phyloP scores from a whole-genome alignment of 2,113 vertebrate species.

The Caretta caretta region DNA sequence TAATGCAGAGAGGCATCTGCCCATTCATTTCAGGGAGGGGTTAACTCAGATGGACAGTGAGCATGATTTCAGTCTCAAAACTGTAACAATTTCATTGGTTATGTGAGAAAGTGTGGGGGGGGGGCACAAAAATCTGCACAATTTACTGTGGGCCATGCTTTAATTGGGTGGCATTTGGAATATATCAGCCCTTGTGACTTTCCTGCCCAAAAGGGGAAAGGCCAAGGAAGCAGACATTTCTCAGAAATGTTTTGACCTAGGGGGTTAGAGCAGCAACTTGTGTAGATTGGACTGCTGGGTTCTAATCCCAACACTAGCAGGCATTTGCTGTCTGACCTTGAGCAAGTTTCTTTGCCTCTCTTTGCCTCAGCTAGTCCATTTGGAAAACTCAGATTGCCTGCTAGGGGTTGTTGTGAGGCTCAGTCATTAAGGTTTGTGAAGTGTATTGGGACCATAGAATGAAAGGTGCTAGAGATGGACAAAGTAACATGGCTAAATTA shows the following conservation, averaged over 20 bases:
- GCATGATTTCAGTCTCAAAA: neutral
- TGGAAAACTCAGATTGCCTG: accelerated
- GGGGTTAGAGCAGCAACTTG: accelerated
- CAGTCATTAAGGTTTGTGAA: neutral
- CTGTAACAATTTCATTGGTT: neutral
- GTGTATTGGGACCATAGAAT: neutral
- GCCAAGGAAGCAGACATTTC: neutral
- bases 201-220: neutral
- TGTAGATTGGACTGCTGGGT: accelerated
- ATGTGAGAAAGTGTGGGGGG: neutral
- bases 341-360: neutral
- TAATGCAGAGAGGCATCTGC: neutral
- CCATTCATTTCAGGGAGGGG: neutral
- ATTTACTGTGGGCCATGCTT: neutral
- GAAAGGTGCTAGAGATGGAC: neutral
- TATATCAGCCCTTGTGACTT: neutral
- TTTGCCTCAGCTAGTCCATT: neutral
- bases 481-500: neutral
- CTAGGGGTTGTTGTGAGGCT: neutral
- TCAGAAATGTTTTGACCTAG: accelerated
- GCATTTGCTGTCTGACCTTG: neutral
- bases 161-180: neutral
- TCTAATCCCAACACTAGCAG: neutral
- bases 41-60: neutral
- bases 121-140: neutral